A percentile compares a stretch with the other conserved stretches of the same genome.
phyloP scores from a whole-genome alignment of 2,113 vertebrate genomes.

The Salminus brasiliensis region DNA sequence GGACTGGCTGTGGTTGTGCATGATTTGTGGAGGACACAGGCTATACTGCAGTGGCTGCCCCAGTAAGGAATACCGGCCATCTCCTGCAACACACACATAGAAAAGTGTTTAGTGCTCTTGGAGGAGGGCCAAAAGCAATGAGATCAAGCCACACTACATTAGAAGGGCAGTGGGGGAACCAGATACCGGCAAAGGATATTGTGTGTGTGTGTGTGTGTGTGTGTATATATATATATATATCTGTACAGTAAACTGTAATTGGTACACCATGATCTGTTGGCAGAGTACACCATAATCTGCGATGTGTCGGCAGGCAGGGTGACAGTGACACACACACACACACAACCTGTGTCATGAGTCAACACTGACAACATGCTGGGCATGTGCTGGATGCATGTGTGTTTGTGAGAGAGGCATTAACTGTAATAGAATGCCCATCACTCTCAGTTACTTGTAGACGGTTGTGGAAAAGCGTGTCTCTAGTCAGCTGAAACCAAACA shows the following conservation, averaged over 20 bases:
- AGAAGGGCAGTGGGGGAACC: conserved; percentile 1
- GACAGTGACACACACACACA: conserved; percentile 20
- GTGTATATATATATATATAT: neutral
- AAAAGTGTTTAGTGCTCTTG: conserved; percentile 13
- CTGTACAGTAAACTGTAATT: conserved; percentile 4
- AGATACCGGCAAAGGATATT: no score
- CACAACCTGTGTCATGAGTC: neutral
- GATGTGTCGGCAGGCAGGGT: neutral
- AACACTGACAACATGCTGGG: neutral
- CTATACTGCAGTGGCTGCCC: conserved; percentile 97
- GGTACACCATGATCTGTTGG: neutral
- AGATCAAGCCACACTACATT: conserved; percentile 18
- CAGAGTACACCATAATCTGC: neutral
- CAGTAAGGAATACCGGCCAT: conserved; percentile 91
- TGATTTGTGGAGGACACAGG: conserved; percentile 88
- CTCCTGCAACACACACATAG: conserved; percentile 73
- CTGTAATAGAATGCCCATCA: neutral
- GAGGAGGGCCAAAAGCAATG: conserved; percentile 33
- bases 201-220: neutral
- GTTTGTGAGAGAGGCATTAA: neutral
- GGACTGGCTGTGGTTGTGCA: conserved; percentile 91
- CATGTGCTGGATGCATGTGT: neutral
- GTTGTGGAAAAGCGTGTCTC: neutral
- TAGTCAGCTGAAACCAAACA: no score
- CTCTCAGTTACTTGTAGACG: no score